Evolutionary conservation across 2,797 vertebrate species (phyloP).

Genomic region (Gymnothorax javanicus): DNA sequence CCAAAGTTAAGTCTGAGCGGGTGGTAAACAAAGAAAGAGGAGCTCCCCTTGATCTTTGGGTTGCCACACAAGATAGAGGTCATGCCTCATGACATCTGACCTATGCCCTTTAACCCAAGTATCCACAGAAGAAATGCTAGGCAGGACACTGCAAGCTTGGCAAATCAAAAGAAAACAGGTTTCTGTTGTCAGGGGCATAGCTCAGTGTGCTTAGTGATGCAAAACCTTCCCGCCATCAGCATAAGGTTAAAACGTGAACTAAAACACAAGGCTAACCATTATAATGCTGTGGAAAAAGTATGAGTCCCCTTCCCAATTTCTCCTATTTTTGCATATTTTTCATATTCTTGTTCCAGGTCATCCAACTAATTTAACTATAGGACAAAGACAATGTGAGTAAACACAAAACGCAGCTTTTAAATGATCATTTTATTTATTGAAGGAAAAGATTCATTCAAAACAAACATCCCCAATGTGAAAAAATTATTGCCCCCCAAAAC

Average conservation of each 20-base stretch:
- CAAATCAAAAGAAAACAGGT: not conserved
- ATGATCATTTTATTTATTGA: no score
- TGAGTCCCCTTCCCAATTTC: no score
- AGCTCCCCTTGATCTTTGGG: not conserved
- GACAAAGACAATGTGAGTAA: no score
- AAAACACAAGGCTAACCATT: not conserved
- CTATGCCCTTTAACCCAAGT: constrained; percentile 7
- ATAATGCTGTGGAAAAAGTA: not conserved
- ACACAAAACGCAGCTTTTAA: no score
- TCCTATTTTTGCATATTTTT: no score
- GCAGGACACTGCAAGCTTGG: constrained; percentile 1
- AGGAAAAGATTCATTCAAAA: no score
- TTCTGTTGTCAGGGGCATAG: not conserved
- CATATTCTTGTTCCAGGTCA: no score
- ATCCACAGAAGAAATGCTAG: not conserved
- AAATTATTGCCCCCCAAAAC: no score
- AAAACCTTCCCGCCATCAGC: not conserved
- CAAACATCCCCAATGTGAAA: no score
- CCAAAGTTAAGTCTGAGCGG: not conserved
- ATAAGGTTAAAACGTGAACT: not conserved
- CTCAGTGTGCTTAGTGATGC: not conserved
- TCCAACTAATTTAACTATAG: no score
- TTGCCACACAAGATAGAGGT: not conserved
- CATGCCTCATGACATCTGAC: not conserved
- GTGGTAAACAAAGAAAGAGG: not conserved